These are phyloP conservation scores for Tillus elongatus DNA, from an alignment of 2,888 invertebrate genomes.

Conservation along the genomic window DNA sequence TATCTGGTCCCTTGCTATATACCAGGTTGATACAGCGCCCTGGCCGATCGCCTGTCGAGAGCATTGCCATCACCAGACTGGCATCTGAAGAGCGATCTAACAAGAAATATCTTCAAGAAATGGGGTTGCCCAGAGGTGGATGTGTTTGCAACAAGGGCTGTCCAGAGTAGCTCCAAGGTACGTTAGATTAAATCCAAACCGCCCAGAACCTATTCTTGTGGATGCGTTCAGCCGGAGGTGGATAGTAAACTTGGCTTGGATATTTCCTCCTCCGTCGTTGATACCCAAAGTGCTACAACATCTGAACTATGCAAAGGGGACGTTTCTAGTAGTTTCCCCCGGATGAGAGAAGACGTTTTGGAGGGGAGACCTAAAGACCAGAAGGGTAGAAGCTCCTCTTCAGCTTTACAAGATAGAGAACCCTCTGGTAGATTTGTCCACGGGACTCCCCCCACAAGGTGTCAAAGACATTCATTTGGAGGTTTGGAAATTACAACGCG, in stretches of 20 bases:
- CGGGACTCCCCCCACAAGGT: slow-evolving; percentile 9
- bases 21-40: slow-evolving; percentile 18
- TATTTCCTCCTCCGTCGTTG: slow-evolving; percentile 29
- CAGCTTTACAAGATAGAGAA: slow-evolving; percentile 12
- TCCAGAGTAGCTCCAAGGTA: slow-evolving; percentile 17
- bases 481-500: not conserved
- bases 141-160: slow-evolving; percentile 16
- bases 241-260: slow-evolving; percentile 6
- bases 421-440: slow-evolving; percentile 13
- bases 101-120: slow-evolving; percentile 13
- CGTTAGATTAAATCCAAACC: slow-evolving; percentile 11
- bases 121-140: slow-evolving; percentile 17
- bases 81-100: slow-evolving; percentile 15
- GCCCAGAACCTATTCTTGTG: no score
- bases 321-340: slow-evolving; percentile 23
- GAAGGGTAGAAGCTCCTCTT: slow-evolving; percentile 24
- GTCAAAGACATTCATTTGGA: slow-evolving; percentile 12
- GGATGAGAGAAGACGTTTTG: slow-evolving; percentile 26
- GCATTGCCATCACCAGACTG: slow-evolving; percentile 14
- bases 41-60: slow-evolving; percentile 20
- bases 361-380: slow-evolving; percentile 25
- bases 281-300: slow-evolving; percentile 25
- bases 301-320: slow-evolving; percentile 21
- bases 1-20: slow-evolving; percentile 10
- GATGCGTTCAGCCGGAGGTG: not conserved